A percentile compares a stretch with the other conserved stretches of the same genome.
These are phyloP conservation scores for Gasterosteus aculeatus DNA, from an alignment of 2,113 vertebrate genomes.

Conservation along the genomic window DNA sequence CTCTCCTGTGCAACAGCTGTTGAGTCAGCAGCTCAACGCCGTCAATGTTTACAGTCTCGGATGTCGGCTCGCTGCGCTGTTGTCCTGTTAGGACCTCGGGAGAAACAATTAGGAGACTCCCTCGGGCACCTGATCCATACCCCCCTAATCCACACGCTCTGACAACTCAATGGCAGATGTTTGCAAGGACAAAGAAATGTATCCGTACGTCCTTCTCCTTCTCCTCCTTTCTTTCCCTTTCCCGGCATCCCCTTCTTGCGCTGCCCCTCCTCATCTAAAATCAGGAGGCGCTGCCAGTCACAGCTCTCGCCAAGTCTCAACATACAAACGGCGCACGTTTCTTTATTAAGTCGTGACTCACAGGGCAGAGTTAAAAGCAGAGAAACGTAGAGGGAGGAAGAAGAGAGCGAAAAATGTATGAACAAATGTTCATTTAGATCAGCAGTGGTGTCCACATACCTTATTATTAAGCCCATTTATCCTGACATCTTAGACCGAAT, in stretches of 20 bases:
- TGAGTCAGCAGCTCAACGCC: constrained; percentile 1
- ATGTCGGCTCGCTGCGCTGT: constrained; percentile 34
- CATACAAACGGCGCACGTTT: constrained; percentile 9
- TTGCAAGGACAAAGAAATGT: constrained; percentile 26
- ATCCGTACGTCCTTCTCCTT: neutral
- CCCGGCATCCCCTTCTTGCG: constrained; percentile 28
- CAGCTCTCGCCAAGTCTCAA: constrained; percentile 37
- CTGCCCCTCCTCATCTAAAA: constrained; percentile 29
- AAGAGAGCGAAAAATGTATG: constrained; percentile 5
- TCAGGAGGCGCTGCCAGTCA: constrained; percentile 61
- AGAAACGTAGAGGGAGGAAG: constrained; percentile 13
- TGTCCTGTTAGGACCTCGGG: constrained; percentile 8
- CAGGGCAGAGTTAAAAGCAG: constrained; percentile 30
- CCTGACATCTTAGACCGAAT: no score
- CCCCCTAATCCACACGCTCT: neutral
- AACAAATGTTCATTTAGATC: neutral
- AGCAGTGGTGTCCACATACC: neutral
- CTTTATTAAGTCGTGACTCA: constrained; percentile 41
- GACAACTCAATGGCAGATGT: constrained; percentile 19
- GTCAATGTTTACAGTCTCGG: constrained; percentile 42
- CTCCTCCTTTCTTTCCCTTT: neutral
- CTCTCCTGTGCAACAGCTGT: neutral
- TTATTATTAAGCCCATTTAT: neutral
- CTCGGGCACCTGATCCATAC: constrained; percentile 7
- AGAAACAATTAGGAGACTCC: constrained; percentile 11